phyloP scores from a whole-genome alignment of 2,888 invertebrate species.

The Eudemis profundana region DNA sequence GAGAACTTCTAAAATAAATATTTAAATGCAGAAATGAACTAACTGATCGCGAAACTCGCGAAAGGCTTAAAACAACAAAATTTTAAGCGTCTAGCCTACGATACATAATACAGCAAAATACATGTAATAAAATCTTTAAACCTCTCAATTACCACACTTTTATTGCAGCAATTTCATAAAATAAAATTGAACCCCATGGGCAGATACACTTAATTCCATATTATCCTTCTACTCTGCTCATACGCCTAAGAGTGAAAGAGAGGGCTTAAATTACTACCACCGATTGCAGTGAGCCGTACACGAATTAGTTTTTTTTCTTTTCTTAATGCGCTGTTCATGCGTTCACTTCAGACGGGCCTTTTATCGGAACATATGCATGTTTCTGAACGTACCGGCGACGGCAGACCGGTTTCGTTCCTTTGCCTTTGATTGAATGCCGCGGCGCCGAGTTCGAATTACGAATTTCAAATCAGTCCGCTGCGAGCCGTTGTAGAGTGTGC shows the following conservation, averaged over 20 bases:
- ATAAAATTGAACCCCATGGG: conserved; percentile 75
- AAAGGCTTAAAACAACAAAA: background rate
- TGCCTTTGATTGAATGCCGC: conserved; percentile 77
- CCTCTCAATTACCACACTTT: conserved; percentile 80
- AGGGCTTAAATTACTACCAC: conserved; percentile 76
- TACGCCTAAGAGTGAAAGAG: conserved; percentile 56
- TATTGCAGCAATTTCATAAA: conserved; percentile 78
- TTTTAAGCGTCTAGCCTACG: conserved; percentile 27
- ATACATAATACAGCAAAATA: conserved; percentile 49
- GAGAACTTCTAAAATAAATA: background rate
- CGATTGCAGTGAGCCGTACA: conserved; percentile 82
- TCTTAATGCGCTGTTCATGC: conserved; percentile 82
- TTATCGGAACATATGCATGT: conserved; percentile 82
- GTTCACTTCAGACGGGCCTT: conserved; percentile 67
- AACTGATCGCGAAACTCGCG: too few relatives aligned
- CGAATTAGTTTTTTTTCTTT: conserved; percentile 80
- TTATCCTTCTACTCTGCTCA: conserved; percentile 58
- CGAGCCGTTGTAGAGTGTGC: conserved; percentile 54
- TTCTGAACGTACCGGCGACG: conserved; percentile 71
- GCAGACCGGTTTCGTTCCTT: conserved; percentile 77
- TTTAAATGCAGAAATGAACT: background rate
- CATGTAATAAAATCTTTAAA: conserved; percentile 67
- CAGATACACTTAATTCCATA: conserved; percentile 80
- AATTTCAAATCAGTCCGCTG: conserved; percentile 74
- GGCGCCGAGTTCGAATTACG: conserved; percentile 59